These are phyloP conservation scores for Phrynocephalus vlangalii DNA, from an alignment of 2,797 vertebrate species.

Conservation along the genomic window DNA sequence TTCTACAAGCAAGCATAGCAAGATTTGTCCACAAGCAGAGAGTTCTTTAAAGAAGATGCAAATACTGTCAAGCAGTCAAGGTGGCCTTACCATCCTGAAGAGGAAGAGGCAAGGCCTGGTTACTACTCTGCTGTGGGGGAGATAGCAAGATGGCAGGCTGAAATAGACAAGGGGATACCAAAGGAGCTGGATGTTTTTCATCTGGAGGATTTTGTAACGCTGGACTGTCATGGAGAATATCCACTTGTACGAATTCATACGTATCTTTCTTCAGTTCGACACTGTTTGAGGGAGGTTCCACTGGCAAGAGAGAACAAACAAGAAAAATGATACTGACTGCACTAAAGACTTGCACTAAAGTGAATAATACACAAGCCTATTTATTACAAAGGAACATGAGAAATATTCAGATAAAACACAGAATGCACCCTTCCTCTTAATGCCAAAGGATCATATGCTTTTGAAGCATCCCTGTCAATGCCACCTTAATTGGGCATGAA, in stretches of 20 bases:
- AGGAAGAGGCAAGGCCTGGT: conserved; percentile 59
- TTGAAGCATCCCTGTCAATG: background rate
- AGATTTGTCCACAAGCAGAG: too few relatives aligned
- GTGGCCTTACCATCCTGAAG: conserved; percentile 67
- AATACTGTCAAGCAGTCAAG: background rate
- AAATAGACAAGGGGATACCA: conserved; percentile 64
- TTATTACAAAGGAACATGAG: too few relatives aligned
- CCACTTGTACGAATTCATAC: conserved; percentile 62
- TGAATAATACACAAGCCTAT: too few relatives aligned
- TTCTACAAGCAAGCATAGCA: background rate
- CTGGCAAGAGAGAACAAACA: conserved; percentile 58
- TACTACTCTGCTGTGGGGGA: conserved; percentile 85
- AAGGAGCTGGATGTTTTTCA: conserved; percentile 29
- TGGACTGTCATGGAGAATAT: conserved; percentile 47
- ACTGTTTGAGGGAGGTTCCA: conserved; percentile 33
- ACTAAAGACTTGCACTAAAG: too few relatives aligned
- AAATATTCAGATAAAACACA: too few relatives aligned
- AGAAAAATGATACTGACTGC: background rate
- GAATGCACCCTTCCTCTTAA: too few relatives aligned
- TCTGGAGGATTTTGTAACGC: conserved; percentile 27
- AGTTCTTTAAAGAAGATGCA: background rate
- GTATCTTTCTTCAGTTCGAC: conserved; percentile 36
- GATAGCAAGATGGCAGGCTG: conserved; percentile 87
- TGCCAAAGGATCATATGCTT: background rate
- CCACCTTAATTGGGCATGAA: background rate